Evolutionary conservation across 2,113 vertebrate species (phyloP).

Genomic region (Verasper variegatus): DNA sequence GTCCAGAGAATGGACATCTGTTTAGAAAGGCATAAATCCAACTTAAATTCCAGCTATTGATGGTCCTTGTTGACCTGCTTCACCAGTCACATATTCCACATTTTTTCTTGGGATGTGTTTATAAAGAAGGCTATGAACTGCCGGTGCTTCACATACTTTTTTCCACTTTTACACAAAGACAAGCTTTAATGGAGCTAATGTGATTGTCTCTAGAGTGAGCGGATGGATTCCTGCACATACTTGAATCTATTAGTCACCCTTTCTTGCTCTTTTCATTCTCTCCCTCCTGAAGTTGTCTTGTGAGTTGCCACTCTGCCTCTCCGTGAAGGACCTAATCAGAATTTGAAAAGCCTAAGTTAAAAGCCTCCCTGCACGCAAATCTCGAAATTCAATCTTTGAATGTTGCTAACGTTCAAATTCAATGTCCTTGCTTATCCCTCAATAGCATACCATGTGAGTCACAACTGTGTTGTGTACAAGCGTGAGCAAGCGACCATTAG

Average conservation of each 20-base stretch:
- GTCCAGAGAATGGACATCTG: constrained; percentile 56
- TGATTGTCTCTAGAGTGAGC: constrained; percentile 60
- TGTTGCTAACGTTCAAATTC: constrained; percentile 22
- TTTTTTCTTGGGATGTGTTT: constrained; percentile 72
- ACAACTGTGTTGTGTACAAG: not conserved
- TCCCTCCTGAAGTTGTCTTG: constrained; percentile 46
- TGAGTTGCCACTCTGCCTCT: constrained; percentile 35
- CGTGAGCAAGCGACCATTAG: not conserved
- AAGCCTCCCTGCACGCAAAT: constrained; percentile 25
- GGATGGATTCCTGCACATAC: constrained; percentile 65
- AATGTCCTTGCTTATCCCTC: not conserved
- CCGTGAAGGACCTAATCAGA: constrained; percentile 42
- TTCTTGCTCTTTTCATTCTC: constrained; percentile 32
- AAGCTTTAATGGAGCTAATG: constrained; percentile 67
- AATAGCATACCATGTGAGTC: constrained; percentile 19
- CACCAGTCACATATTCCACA: constrained; percentile 64
- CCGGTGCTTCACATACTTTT: constrained; percentile 26
- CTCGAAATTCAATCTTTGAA: constrained; percentile 33
- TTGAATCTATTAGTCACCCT: constrained; percentile 70
- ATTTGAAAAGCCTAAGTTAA: constrained; percentile 52
- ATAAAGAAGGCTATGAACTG: constrained; percentile 58
- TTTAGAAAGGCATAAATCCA: constrained; percentile 72
- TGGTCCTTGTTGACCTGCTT: constrained; percentile 47
- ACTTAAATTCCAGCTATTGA: constrained; percentile 58
- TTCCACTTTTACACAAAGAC: constrained; percentile 52